Percentiles rank a stretch among this genome's conserved stretches.
These are phyloP conservation scores for Pelecanoides urinatrix DNA, from an alignment of 2,113 vertebrate species.

Conservation along the genomic window DNA sequence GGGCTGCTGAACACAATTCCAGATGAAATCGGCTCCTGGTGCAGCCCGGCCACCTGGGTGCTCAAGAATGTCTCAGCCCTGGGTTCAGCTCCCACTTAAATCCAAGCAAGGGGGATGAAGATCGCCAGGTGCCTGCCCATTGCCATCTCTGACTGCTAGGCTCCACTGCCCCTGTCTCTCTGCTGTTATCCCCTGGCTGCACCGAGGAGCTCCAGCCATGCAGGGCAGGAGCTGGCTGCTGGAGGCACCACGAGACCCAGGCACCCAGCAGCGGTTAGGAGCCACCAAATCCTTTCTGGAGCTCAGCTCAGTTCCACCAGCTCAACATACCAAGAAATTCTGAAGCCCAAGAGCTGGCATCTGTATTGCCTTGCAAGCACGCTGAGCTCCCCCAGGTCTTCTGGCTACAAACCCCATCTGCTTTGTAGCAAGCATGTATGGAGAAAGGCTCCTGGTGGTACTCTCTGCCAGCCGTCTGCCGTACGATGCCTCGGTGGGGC, in stretches of 20 bases:
- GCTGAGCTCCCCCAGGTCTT: neutral
- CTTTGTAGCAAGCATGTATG: accelerated
- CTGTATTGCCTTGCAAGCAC: accelerated
- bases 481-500: neutral
- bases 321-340: neutral
- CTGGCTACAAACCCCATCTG: neutral
- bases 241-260: accelerated
- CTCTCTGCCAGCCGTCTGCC: neutral
- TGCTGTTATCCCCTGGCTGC: neutral
- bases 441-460: neutral
- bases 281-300: neutral
- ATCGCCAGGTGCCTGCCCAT: neutral
- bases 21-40: neutral
- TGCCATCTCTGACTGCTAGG: neutral
- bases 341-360: neutral
- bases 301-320: neutral
- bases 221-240: neutral
- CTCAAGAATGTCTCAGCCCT: neutral
- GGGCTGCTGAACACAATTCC: neutral
- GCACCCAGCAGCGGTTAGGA: neutral
- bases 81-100: neutral
- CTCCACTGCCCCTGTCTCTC: neutral
- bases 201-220: neutral
- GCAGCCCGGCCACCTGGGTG: neutral
- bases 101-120: neutral